Base-by-base conservation (phyloP, 1,140 invertebrate species). In the Parapsyche elsis region DNA sequence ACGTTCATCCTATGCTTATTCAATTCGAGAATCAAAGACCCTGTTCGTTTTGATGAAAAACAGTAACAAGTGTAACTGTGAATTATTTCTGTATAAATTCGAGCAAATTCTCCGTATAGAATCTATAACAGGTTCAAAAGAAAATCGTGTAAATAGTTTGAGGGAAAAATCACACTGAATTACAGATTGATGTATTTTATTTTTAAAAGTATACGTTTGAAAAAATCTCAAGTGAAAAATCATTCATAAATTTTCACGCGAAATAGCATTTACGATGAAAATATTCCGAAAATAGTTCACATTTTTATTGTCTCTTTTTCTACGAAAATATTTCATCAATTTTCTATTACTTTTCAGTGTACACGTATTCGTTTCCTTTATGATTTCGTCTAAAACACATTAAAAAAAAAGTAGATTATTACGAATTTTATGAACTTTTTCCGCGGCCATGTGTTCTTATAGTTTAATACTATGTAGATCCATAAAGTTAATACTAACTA, bases 81-180 rank as follows among this genome's bases (percentile, higher is more conserved):
- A 19, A 61, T 61, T 61, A 1, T 4, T 38, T 38, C 30, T 61
- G 9, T 61, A 61, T 61, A 61, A 61, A 61, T 19, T 19, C 16
- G 7, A 38, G 30, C 30, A 7, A n/a, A n/a, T n/a, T n/a, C n/a
- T n/a, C n/a, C 53, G 53, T 57, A n/a, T 57, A 57, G 19, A 57
- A n/a, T n/a, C 19, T 57, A 5, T n/a, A 19, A 61, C 9, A 16
- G 16, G 57, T 61, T 61, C 57, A 61, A 61, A 61, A 21, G 57
- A 61, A 61, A 61, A 61, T 61, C 57, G 16, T 61, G 21, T 61
- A 61, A 61, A 61, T 61, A 61, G 57, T 61, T 61, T 61, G 57
- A 61, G 1, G 30, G 30, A 4, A 38, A 38, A 38, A 38, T 38
- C 30, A 38, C 30, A 38, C 7, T 38, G 30, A 38, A 38, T 38